phyloP scores from a whole-genome alignment of 2,113 vertebrate species.

The Alethe castanea region DNA sequence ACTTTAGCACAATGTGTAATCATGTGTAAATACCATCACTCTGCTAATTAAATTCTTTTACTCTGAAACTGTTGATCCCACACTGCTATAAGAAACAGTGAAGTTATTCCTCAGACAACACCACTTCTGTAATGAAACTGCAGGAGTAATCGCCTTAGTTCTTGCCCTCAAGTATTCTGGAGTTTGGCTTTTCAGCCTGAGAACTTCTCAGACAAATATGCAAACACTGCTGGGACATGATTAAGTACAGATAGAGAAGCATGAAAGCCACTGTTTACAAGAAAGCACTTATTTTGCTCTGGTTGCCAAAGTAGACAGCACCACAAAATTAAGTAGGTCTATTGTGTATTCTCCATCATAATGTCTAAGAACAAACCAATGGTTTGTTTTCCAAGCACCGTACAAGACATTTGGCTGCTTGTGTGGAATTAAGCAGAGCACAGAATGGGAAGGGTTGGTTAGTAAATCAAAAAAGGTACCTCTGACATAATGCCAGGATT shows the following conservation, averaged over 20 bases:
- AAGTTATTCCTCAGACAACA: not conserved
- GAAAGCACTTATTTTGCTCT: not conserved
- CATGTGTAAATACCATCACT: fast-evolving
- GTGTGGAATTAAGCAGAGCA: not conserved
- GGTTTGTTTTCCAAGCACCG: not conserved
- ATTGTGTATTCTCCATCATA: not conserved
- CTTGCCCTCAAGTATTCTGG: not conserved
- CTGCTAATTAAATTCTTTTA: not conserved
- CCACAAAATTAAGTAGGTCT: not conserved
- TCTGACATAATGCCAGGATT: not conserved
- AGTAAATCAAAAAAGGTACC: not conserved
- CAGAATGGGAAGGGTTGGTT: not conserved
- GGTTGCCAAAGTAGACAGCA: not conserved
- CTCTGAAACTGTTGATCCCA: not conserved
- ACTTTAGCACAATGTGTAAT: not conserved
- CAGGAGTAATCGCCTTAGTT: not conserved
- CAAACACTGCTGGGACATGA: not conserved
- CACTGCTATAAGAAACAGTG: not conserved
- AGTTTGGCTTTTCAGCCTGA: not conserved
- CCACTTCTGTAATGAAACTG: not conserved
- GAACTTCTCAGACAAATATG: not conserved
- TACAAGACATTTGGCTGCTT: not conserved
- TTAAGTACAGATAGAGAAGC: not conserved
- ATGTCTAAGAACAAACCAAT: not conserved
- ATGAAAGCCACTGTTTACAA: not conserved